Base-by-base conservation (phyloP, 2,113 vertebrate species). In the Platichthys flesus region DNA sequence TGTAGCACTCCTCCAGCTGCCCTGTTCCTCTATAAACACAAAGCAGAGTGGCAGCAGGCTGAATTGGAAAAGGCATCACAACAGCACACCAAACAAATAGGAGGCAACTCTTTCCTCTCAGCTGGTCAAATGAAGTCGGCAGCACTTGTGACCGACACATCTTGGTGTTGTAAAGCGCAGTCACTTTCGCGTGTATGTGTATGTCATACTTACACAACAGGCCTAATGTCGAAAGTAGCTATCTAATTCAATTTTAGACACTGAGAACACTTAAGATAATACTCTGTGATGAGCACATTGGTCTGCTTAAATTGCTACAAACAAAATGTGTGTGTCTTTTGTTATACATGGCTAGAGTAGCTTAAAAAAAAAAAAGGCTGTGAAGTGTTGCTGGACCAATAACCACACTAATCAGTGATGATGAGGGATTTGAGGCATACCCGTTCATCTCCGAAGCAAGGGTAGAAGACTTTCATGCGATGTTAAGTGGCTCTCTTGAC, bases 1-100 rank as follows among this genome's bases (percentile, higher is more conserved):
- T 51, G 51, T n/a, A n/a, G 40, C 3, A 0, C 59, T 72, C 66
- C 13, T 71, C 74, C 56, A 9, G 62, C 71, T 75, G 60, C 73
- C 67, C 49, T 20, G 14, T 61, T 51, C 15, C 61, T 54, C 66
- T 57, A 31, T 75, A 66, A 88, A 82, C 59, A 55, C 14, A 75
- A 26, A 75, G 58, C 2, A 82, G 56, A 76, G 59, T 45, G 55
- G 68, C 65, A 88, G 67, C 84, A 88, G 57, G 23, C 70, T 73
- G 59, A 89, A 66, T 47, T 63, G 68, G 68, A 88, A 68, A 82
- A 88, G 57, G 35, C 67, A 1, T 69, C 64, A 57, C 35, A 3
- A 35, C 70, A 49, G 62, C 62, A 54, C 31, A 24, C 31, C 45
- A 35, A 71, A 35, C 56, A 70, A 82, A 65, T 0, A 73, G 3